phyloP scores from a whole-genome alignment of 1,140 invertebrate genomes.

The Riptortus pedestris region DNA sequence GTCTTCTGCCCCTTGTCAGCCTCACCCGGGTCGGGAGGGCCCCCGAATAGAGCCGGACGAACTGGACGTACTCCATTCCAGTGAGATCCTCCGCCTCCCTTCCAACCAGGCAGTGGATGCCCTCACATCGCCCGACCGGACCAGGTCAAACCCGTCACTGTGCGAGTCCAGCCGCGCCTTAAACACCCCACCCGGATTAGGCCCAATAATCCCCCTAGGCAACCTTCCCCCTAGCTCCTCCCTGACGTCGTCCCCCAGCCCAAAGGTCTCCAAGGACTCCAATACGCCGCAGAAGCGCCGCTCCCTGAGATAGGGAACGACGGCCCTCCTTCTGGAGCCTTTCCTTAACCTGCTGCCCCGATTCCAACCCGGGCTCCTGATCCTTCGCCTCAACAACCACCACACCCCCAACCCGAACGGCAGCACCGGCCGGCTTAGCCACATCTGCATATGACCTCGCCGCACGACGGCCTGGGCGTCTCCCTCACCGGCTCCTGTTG shows the following conservation, averaged over 20 bases:
- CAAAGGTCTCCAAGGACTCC: neutral
- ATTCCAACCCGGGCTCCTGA: neutral
- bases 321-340: neutral
- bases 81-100: neutral
- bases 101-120: neutral
- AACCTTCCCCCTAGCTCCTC: neutral
- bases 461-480: neutral
- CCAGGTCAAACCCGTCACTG: neutral
- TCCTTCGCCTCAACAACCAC: neutral
- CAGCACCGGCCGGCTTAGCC: neutral
- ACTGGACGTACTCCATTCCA: neutral
- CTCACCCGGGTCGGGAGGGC: neutral
- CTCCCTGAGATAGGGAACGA: neutral
- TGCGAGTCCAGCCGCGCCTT: neutral
- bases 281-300: neutral
- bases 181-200: neutral
- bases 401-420: neutral
- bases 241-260: neutral
- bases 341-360: neutral
- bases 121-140: neutral
- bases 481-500: too few relatives aligned
- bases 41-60: neutral
- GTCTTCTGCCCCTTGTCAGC: neutral
- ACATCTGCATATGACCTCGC: neutral
- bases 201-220: neutral